These are phyloP conservation scores for Capromys pilorides DNA, from an alignment of 2,797 vertebrate genomes.

Conservation along the genomic window DNA sequence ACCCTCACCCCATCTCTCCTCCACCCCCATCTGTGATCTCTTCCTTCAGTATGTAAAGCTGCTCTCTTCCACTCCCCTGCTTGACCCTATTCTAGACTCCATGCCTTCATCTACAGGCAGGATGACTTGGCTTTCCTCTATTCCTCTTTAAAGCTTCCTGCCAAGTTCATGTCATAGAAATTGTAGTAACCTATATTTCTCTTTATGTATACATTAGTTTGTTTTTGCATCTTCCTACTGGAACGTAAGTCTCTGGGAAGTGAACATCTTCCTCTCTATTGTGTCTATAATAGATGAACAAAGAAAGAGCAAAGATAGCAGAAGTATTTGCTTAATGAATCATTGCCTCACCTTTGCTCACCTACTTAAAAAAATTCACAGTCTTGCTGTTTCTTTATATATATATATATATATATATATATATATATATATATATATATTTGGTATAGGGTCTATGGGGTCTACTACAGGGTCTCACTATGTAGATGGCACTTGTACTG, in stretches of 20 bases:
- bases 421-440: too few relatives aligned
- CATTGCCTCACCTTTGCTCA: background rate
- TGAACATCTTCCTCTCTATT: background rate
- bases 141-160: background rate
- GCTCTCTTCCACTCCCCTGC: background rate
- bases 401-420: too few relatives aligned
- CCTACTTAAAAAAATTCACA: background rate
- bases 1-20: too few relatives aligned
- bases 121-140: background rate
- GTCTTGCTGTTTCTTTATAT: background rate
- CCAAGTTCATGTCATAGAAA: background rate
- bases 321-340: background rate
- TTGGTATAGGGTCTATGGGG: too few relatives aligned
- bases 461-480: too few relatives aligned
- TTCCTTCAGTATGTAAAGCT: background rate
- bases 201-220: background rate
- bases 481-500: too few relatives aligned
- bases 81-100: accelerated
- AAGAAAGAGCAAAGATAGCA: background rate
- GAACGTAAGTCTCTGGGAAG: background rate
- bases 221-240: background rate
- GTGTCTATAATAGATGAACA: background rate
- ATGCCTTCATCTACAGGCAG: background rate
- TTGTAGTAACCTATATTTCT: background rate
- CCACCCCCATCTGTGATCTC: too few relatives aligned